Evolutionary conservation across 1,140 invertebrate genomes (phyloP), one percentile per base, ranked within the genome.

Genomic region (Conopomorpha cramerella): DNA sequence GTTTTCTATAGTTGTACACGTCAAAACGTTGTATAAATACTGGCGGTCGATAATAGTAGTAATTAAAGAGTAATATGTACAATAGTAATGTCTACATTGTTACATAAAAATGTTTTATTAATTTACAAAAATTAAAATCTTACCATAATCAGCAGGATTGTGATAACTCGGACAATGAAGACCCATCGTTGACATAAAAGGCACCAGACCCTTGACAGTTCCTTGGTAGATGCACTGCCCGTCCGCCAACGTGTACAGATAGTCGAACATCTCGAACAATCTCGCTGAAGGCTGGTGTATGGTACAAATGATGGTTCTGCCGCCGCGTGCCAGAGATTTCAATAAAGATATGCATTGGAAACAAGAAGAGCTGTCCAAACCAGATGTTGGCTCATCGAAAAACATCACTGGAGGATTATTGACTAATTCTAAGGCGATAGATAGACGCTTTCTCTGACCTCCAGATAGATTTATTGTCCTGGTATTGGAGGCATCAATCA

Each of bases 341-440:
- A 94, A 76, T 45, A 93, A 65, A 44, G 83, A 88, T 46, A 96
- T 86, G 71, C 93, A 93, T 71, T 96, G 92, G 57, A 92, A 93
- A 78, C 92, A 94, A 7, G 92, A 91, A 12, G 91, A 92, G 59
- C 92, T 95, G 63, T 97, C 94, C 57, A 96, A 79, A 11, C 95
- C 94, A 54, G 91, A 96, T n/a, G 95, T 98, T 1, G 95, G 94
- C 62, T 98, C 95, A 58, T 98, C 95, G 59, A 97, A 96, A 72
- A 97, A 96, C 89, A 98, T 94, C 14, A 98, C 87, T 25, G 94
- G 93, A 8, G 96, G 96, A 78, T 97, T 91, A 60, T 91, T 91
- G 13, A 92, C 88, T 47, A 92, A 77, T 65, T 92, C 89, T 51
- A 91, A 65, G 34, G 88, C 95, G 47, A 98, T 95, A 1, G 94